Evolutionary conservation across 2,888 invertebrate species (phyloP).

Genomic region (Scaptomyza caliginosa): DNA sequence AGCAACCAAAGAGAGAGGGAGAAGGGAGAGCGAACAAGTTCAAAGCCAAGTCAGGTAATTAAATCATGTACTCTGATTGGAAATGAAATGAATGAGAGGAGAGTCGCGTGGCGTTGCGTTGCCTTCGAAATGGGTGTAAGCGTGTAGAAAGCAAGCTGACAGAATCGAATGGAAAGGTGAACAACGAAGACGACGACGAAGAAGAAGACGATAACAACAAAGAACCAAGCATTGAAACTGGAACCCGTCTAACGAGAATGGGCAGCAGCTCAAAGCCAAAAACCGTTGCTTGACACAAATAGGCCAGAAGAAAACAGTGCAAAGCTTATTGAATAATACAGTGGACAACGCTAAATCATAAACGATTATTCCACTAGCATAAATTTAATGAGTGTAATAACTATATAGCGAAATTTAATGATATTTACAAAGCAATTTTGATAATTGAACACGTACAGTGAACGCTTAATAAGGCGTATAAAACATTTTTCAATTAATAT

Average conservation of each 20-base stretch:
- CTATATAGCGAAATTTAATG: background rate
- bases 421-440: background rate
- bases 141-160: conserved; percentile 45
- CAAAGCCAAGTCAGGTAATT: conserved; percentile 52
- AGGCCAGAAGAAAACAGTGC: conserved; percentile 46
- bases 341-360: background rate
- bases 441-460: background rate
- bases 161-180: conserved; percentile 42
- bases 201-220: conserved; percentile 36
- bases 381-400: background rate
- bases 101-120: background rate
- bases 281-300: conserved; percentile 80
- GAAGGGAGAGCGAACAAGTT: conserved; percentile 29
- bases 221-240: conserved; percentile 30
- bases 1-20: background rate
- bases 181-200: conserved; percentile 22
- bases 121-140: conserved; percentile 27
- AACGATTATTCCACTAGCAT: background rate
- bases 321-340: conserved; percentile 51
- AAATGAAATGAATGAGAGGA: conserved; percentile 17
- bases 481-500: background rate
- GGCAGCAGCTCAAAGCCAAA: conserved; percentile 44
- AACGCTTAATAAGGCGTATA: background rate
- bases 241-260: conserved; percentile 69
- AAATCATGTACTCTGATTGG: conserved; percentile 31